Evolutionary conservation across 2,888 invertebrate species (phyloP), one percentile per base, ranked within the genome.

Genomic region (Phortica magna): DNA sequence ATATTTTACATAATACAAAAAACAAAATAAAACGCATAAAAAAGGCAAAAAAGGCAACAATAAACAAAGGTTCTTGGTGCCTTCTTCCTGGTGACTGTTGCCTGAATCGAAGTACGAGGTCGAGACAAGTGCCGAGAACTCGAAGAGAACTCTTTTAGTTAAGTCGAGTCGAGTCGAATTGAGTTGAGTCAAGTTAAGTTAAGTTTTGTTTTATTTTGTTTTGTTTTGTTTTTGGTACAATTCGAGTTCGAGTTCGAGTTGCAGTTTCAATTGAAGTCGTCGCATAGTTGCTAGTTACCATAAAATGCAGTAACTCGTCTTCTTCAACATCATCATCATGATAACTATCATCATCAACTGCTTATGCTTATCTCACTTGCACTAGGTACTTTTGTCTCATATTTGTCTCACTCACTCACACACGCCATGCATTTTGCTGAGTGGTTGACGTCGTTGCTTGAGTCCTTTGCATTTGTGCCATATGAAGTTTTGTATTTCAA

Each of bases 301-400:
- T 19, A 61, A 19, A 22, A 61, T 61, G 61, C 22, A 61, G 55
- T 55, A 7, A 5, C 70, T 59, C 64, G 55, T 31, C 48, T 53
- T 31, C 74, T 77, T 75, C 74, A 77, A 78, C 75, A 78, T 4
- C 77, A 81, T 79, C 78, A 77, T 78, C 71, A 78, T 55, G 7
- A 55, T 55, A 7, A 55, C 12, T 12, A 55, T 55, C 55, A 17
- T 17, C 17, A 14, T 55, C 55, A 14, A 7, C 55, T 6, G 5
- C 75, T 74, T 55, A 74, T 14, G 19, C 55, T 2, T 31, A 31
- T 17, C 43, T 12, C 17, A 31, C 43, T 22, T 43, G 1, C 5
- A 2, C 12, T 31, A 2, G 31, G 3, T 31, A 31, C 31, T 31
- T 31, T n/a, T n/a, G n/a, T n/a, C n/a, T 31, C 31, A 31, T 31